These are phyloP conservation scores for Phlogophora meticulosa DNA, from an alignment of 2,888 invertebrate genomes.

Conservation along the genomic window DNA sequence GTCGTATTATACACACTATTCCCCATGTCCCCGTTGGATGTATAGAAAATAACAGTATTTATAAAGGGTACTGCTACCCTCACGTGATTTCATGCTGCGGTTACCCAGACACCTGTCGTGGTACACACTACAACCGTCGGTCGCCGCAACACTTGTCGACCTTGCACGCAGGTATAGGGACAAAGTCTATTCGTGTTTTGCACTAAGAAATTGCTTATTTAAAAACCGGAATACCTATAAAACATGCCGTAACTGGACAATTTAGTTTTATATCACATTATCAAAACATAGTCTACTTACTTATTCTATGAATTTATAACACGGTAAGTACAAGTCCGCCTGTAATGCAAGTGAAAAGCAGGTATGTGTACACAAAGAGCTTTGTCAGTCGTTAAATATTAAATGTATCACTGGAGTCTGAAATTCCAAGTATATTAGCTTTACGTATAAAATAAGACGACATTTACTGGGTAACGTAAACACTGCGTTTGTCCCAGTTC, in stretches of 20 bases:
- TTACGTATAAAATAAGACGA: slow-evolving; percentile 59
- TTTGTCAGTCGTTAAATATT: slow-evolving; percentile 49
- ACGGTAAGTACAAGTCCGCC: not conserved
- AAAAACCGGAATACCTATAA: slow-evolving; percentile 43
- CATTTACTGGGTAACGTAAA: slow-evolving; percentile 61
- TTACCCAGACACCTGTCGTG: slow-evolving; percentile 53
- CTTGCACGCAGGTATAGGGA: slow-evolving; percentile 49
- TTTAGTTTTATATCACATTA: slow-evolving; percentile 5
- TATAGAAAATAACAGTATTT: slow-evolving; percentile 14
- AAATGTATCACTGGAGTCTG: slow-evolving; percentile 42
- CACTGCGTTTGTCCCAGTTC: slow-evolving; percentile 72
- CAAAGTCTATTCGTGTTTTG: slow-evolving; percentile 45
- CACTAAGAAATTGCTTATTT: slow-evolving; percentile 45
- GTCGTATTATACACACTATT: slow-evolving; percentile 4
- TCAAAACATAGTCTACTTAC: slow-evolving; percentile 1
- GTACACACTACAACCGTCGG: slow-evolving; percentile 32
- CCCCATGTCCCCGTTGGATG: slow-evolving; percentile 6
- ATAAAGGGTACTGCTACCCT: slow-evolving; percentile 18
- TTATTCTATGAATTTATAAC: slow-evolving; percentile 27
- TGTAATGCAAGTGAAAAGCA: slow-evolving; percentile 33
- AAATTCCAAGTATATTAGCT: slow-evolving; percentile 48
- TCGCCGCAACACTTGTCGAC: slow-evolving; percentile 49
- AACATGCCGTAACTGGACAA: slow-evolving; percentile 9
- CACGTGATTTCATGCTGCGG: slow-evolving; percentile 51
- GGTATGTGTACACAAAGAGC: slow-evolving; percentile 35